A percentile compares a stretch with the other conserved stretches of the same genome.
Evolutionary conservation across 2,113 vertebrate genomes (phyloP).

Genomic region (Equus przewalskii): DNA sequence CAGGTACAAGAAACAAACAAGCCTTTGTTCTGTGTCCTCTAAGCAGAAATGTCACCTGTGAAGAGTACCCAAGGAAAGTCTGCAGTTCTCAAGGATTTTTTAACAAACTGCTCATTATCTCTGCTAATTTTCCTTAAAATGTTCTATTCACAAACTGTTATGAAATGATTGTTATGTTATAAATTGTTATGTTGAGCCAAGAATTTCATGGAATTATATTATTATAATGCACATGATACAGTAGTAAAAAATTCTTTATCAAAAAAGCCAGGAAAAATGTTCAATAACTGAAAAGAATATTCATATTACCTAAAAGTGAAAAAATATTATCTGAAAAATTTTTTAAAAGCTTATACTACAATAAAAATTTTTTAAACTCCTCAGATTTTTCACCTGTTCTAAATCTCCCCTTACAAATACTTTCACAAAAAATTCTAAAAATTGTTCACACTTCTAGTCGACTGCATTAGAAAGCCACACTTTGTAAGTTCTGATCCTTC

Average conservation of each 20-base stretch:
- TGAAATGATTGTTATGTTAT: neutral
- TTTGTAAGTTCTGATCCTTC: neutral
- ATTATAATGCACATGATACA: neutral
- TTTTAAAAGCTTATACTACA: neutral
- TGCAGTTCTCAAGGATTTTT: neutral
- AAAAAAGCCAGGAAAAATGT: neutral
- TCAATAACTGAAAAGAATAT: neutral
- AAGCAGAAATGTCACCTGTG: neutral
- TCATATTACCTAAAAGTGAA: neutral
- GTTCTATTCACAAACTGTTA: neutral
- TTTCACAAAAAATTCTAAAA: neutral
- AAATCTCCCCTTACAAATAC: neutral
- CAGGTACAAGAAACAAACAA: neutral
- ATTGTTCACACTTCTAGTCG: neutral
- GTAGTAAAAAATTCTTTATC: neutral
- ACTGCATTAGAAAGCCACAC: neutral
- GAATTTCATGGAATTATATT: neutral
- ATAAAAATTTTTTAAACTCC: neutral
- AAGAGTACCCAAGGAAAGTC: neutral
- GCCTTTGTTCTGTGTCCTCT: neutral
- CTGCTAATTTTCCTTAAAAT: neutral
- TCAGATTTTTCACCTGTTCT: neutral
- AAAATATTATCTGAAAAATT: neutral
- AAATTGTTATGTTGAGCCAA: neutral
- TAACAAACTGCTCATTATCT: neutral